Base-by-base conservation (phyloP, 2,888 invertebrate genomes). In the Amiota minor region DNA sequence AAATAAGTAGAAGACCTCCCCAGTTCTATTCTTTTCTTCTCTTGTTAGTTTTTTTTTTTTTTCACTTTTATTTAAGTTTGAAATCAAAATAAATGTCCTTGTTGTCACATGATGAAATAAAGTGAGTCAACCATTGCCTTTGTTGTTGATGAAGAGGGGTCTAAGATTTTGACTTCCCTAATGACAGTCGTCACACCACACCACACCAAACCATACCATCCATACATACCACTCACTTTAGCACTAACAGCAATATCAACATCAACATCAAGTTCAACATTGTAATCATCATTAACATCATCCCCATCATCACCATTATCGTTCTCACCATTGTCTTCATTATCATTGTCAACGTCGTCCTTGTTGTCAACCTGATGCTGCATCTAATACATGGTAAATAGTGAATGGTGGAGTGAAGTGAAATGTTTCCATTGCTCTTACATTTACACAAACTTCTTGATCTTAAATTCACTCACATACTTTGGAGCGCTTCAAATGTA, bases 21-120 rank as follows among this genome's bases (percentile, higher is more conserved):
- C 53, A 53, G 3, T n/a, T n/a, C 8, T 16, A 2, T 18, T 11
- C 8, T 49, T 49, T 47, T n/a, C 49, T n/a, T 12, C 45, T 62
- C 6, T 62, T 62, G 62, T 12, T 16, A n/a, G n/a, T 2, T 56
- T 56, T 12, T n/a, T 18, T n/a, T 59, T 18, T 59, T 59, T 16
- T 45, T 9, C 65, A 49, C 20, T 72, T 83, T 85, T 84, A 85
- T 83, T 82, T 78, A 78, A 85, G 79, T 78, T 84, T 35, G 84
- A 77, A 85, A 83, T 85, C 83, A 83, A 83, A 83, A 83, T 82
- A 80, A 85, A 83, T 85, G 86, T 83, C 85, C 84, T 76, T 77
- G 76, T 75, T 83, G 78, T 85, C 84, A 81, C 79, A 83, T 78
- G 81, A 81, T 55, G 70, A 49, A 35, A 35, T 35, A 35, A 35